Conservation (phyloP, 2,113 vertebrate genomes). For the Chaenocephalus aceratus region DNA sequence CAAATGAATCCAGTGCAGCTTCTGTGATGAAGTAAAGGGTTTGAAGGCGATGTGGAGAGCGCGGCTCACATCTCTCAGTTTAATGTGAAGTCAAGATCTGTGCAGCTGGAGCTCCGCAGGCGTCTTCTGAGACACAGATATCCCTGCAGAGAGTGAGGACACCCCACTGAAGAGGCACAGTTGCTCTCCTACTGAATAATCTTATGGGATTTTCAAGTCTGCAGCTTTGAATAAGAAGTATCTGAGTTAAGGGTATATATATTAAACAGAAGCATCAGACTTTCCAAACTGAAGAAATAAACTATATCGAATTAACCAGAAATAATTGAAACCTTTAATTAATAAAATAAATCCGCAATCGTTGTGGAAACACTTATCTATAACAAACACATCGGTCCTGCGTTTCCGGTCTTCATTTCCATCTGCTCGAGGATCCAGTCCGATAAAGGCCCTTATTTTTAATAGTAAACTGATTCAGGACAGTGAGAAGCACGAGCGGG, state of each 20-base stretch:
- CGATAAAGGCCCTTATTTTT: not conserved
- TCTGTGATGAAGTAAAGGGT: not conserved
- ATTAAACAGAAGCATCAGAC: not conserved
- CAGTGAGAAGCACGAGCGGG: not conserved
- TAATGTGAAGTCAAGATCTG: not conserved
- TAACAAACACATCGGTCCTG: not conserved
- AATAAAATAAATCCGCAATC: too few species aligned
- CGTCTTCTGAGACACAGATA: not conserved
- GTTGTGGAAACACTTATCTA: not conserved
- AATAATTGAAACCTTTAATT: not conserved
- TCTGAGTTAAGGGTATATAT: not conserved
- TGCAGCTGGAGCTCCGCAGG: not conserved
- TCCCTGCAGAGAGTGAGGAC: not conserved
- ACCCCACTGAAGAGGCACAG: not conserved
- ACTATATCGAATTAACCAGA: too few species aligned
- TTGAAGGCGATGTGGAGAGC: not conserved
- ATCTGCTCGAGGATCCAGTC: not conserved
- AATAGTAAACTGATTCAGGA: not conserved
- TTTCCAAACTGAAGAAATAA: too few species aligned
- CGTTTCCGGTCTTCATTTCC: not conserved
- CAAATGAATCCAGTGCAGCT: not conserved
- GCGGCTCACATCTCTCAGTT: not conserved
- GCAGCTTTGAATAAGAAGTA: not conserved
- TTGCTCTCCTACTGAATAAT: too few species aligned
- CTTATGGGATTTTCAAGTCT: not conserved